Evolutionary conservation across 2,797 vertebrate genomes (phyloP).

Genomic region (Sus cebifrons): DNA sequence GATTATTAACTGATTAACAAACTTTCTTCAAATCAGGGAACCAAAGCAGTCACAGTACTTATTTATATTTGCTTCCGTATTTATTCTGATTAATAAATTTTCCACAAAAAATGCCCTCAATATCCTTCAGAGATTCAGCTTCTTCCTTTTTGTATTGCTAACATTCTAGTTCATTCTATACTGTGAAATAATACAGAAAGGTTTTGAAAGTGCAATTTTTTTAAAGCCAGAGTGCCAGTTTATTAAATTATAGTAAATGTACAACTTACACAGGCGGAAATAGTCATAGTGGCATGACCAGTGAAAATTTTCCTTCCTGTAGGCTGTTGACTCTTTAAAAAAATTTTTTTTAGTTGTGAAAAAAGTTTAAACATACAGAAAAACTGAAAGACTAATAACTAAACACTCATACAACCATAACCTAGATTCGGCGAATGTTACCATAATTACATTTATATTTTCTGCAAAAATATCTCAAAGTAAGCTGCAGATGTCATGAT

Average conservation of each 20-base stretch:
- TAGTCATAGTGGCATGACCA: not conserved
- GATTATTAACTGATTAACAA: not conserved
- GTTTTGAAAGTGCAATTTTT: not conserved
- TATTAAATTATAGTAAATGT: not conserved
- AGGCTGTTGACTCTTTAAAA: not conserved
- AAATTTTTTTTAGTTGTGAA: not conserved
- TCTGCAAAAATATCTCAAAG: not conserved
- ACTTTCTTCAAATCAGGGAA: not conserved
- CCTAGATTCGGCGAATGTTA: not conserved
- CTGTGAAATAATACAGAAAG: not conserved
- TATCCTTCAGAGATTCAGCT: not conserved
- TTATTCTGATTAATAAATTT: not conserved
- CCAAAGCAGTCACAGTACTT: not conserved
- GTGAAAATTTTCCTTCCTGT: not conserved
- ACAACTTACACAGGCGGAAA: not conserved
- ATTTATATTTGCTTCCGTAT: not conserved
- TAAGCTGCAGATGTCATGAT: not conserved
- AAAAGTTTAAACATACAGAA: slow-evolving; percentile 3
- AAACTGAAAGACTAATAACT: not conserved
- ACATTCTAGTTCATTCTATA: not conserved
- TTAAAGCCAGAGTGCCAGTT: not conserved
- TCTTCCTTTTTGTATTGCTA: not conserved
- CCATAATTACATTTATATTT: not conserved
- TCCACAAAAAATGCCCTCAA: not conserved
- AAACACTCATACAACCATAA: not conserved